These are phyloP conservation scores for Autographa pulchrina DNA, from an alignment of 2,888 invertebrate genomes.

Conservation along the genomic window DNA sequence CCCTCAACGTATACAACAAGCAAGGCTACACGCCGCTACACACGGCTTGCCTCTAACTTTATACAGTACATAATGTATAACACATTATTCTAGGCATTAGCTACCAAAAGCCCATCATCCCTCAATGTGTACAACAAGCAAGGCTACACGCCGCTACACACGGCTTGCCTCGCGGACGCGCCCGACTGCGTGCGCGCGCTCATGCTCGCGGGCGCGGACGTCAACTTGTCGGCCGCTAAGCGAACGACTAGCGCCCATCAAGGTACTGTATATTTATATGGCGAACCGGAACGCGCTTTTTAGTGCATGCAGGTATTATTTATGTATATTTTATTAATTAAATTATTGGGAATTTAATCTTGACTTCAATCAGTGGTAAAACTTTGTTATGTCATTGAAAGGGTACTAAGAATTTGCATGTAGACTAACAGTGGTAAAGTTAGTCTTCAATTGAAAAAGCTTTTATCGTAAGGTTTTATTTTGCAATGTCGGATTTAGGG, in stretches of 20 bases:
- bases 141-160: constrained; percentile 95
- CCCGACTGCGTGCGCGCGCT: constrained; percentile 96
- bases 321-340: too few species aligned
- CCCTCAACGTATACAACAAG: constrained; percentile 92
- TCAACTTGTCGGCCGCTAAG: constrained; percentile 92
- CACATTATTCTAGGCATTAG: constrained; percentile 76
- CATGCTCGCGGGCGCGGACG: constrained; percentile 95
- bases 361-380: too few species aligned
- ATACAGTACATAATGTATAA: background rate
- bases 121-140: constrained; percentile 93
- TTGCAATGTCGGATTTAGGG: too few species aligned
- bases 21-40: constrained; percentile 96
- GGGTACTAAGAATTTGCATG: too few species aligned
- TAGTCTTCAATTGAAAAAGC: too few species aligned
- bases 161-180: constrained; percentile 95
- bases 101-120: constrained; percentile 68
- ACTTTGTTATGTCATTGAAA: too few species aligned
- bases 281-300: background rate
- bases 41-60: constrained; percentile 91
- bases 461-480: too few species aligned
- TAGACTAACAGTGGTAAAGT: too few species aligned
- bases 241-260: constrained; percentile 74
- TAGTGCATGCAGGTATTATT: too few species aligned
- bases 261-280: constrained; percentile 62
- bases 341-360: too few species aligned